phyloP scores from a whole-genome alignment of 1,140 invertebrate species.

The Achroia grisella region DNA sequence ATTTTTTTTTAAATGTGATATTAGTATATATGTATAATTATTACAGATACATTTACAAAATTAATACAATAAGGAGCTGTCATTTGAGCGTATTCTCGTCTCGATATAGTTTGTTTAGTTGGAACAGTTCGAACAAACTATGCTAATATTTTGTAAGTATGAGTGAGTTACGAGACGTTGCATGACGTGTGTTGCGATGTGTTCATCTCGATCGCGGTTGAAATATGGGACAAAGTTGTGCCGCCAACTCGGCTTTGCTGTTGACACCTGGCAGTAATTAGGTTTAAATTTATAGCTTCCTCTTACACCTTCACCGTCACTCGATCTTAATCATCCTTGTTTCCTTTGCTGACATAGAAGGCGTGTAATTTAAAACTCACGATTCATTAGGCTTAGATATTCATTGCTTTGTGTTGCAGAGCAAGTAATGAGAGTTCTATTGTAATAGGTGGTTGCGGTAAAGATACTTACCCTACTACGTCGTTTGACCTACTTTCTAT shows the following conservation, averaged over 20 bases:
- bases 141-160: slow-evolving; percentile 4
- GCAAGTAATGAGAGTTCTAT: too few species aligned
- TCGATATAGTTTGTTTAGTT: background rate
- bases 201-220: slow-evolving; percentile 31
- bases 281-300: slow-evolving; percentile 38
- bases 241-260: slow-evolving; percentile 28
- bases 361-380: background rate
- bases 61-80: too few species aligned
- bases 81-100: too few species aligned
- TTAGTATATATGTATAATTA: too few species aligned
- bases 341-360: slow-evolving; percentile 10
- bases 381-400: too few species aligned
- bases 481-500: too few species aligned
- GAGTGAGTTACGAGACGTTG: slow-evolving; percentile 13
- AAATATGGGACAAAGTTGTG: slow-evolving; percentile 45
- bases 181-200: slow-evolving; percentile 16
- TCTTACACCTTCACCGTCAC: slow-evolving; percentile 22
- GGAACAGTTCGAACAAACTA: background rate
- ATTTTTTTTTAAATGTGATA: too few species aligned
- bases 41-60: too few species aligned
- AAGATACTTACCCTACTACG: too few species aligned
- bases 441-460: too few species aligned
- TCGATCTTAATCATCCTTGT: slow-evolving; percentile 25
- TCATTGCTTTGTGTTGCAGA: too few species aligned
- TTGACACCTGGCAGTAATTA: slow-evolving; percentile 52